Conservation (phyloP, 2,797 vertebrate genomes). For the Carduelis carduelis region DNA sequence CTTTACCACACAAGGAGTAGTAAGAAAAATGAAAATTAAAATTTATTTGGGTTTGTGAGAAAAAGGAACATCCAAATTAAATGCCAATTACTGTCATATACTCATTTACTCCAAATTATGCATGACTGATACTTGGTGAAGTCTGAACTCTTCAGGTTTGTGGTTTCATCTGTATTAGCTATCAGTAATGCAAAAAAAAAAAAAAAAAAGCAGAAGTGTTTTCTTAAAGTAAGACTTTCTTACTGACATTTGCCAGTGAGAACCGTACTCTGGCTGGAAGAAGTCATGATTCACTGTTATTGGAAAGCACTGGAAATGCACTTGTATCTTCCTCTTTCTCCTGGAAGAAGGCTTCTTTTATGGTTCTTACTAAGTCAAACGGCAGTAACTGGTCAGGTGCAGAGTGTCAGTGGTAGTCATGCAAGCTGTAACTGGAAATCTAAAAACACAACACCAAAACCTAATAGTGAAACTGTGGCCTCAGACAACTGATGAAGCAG, state of each 20-base stretch:
- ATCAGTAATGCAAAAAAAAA: conserved; percentile 29
- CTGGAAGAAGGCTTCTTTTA: neutral
- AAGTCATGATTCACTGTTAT: neutral
- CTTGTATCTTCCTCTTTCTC: neutral
- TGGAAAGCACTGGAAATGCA: conserved; percentile 15
- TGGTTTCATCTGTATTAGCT: conserved; percentile 38
- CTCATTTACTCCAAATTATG: conserved; percentile 1
- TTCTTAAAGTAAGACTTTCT: conserved; percentile 19
- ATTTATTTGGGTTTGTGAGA: conserved; percentile 30
- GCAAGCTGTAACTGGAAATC: conserved; percentile 76
- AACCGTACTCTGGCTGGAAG: neutral
- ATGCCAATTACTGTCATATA: neutral
- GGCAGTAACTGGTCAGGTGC: conserved; percentile 51
- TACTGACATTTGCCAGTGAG: conserved; percentile 7
- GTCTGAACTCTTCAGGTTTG: conserved; percentile 36
- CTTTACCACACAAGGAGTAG: neutral
- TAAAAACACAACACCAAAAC: conserved; percentile 59
- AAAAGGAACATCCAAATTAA: conserved; percentile 37
- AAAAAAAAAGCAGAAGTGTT: conserved; percentile 31
- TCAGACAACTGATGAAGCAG: conserved; percentile 68
- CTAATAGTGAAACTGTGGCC: conserved; percentile 72
- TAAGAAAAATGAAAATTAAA: neutral
- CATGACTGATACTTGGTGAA: neutral
- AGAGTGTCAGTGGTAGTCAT: neutral
- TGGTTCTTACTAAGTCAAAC: conserved; percentile 11